Percentiles rank a stretch among this genome's conserved stretches.
These are phyloP conservation scores for Alethe diademata DNA, from an alignment of 2,113 vertebrate genomes.

Conservation along the genomic window DNA sequence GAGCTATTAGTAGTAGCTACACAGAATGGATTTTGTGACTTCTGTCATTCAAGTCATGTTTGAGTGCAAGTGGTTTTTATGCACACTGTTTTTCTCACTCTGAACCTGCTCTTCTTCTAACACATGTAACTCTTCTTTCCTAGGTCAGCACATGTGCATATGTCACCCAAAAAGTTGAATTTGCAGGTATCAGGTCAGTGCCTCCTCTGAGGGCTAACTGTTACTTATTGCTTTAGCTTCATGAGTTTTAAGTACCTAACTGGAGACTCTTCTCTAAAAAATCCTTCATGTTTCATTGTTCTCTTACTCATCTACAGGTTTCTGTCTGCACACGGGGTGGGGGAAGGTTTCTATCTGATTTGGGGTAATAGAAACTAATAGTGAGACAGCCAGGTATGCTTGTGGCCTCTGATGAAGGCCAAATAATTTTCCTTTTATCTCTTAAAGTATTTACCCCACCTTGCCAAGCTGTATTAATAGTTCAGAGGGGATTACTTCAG, in stretches of 20 bases:
- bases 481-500: not conserved
- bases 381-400: not conserved
- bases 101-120: not conserved
- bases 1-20: not conserved
- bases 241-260: fast-evolving
- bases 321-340: not conserved
- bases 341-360: not conserved
- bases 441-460: not conserved
- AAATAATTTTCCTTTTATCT: not conserved
- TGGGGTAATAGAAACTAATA: not conserved
- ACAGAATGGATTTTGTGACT: not conserved
- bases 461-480: not conserved
- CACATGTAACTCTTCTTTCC: not conserved
- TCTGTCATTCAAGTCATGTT: not conserved
- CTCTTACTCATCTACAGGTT: not conserved
- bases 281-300: not conserved
- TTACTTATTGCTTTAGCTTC: not conserved
- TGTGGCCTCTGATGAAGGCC: not conserved
- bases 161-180: constrained; percentile 97
- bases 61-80: not conserved
- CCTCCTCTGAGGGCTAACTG: not conserved
- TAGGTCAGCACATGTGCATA: constrained; percentile 97
- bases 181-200: constrained; percentile 93
- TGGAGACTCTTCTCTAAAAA: not conserved
- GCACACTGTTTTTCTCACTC: not conserved